A percentile compares a stretch with the other conserved stretches of the same genome.
Evolutionary conservation across 1,140 invertebrate species (phyloP).

Genomic region (Drosophila biarmipes): DNA sequence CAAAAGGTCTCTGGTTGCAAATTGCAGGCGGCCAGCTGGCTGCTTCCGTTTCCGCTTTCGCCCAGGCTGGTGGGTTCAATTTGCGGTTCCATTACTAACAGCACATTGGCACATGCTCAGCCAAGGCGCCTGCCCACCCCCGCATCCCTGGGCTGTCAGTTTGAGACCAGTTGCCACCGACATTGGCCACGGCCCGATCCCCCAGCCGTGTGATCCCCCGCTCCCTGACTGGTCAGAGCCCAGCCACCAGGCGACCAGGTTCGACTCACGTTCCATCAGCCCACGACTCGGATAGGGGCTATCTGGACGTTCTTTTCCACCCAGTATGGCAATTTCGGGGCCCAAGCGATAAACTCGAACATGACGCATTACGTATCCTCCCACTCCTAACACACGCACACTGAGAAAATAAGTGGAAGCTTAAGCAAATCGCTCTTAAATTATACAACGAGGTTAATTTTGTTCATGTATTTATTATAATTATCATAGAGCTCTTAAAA

Average conservation of each 20-base stretch:
- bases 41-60: slow-evolving; percentile 25
- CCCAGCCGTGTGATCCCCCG: slow-evolving; percentile 5
- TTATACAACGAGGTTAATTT: no score
- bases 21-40: slow-evolving; percentile 26
- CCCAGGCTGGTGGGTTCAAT: slow-evolving; percentile 57
- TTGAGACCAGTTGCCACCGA: slow-evolving; percentile 25
- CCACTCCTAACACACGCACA: slow-evolving; percentile 13
- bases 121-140: neutral
- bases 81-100: slow-evolving; percentile 75
- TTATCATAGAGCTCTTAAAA: no score
- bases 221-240: slow-evolving; percentile 20
- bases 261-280: slow-evolving; percentile 43
- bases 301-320: slow-evolving; percentile 22
- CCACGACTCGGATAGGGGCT: slow-evolving; percentile 8
- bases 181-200: slow-evolving; percentile 40
- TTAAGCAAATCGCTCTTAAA: no score
- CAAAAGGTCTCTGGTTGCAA: slow-evolving; percentile 32
- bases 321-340: slow-evolving; percentile 54
- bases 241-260: slow-evolving; percentile 46
- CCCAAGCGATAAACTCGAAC: slow-evolving; percentile 58
- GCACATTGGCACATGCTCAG: slow-evolving; percentile 70
- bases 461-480: no score
- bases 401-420: neutral
- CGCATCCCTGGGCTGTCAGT: slow-evolving; percentile 29
- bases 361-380: slow-evolving; percentile 62